These are phyloP conservation scores for Atlantisia rogersi DNA, from an alignment of 2,113 vertebrate species.

Conservation along the genomic window DNA sequence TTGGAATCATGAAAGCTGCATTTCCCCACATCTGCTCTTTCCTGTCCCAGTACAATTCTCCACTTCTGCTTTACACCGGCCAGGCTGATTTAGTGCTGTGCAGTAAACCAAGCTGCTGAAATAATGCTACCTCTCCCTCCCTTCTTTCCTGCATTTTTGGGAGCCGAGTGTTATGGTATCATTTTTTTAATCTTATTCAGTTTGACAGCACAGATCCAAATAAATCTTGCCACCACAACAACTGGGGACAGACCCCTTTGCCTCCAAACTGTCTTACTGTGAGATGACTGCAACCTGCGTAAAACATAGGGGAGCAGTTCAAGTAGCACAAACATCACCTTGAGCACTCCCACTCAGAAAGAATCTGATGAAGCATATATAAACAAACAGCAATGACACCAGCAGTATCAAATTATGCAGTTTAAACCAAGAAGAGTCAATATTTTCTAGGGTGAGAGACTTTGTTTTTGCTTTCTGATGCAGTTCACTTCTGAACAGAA, in stretches of 20 bases:
- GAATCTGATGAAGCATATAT: not conserved
- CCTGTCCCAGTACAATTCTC: not conserved
- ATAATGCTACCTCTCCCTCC: not conserved
- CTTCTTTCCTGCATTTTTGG: not conserved
- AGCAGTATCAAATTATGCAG: not conserved
- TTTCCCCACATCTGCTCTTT: not conserved
- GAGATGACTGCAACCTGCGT: not conserved
- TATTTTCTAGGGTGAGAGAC: not conserved
- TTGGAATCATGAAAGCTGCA: not conserved
- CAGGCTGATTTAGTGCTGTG: not conserved
- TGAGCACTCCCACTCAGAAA: not conserved
- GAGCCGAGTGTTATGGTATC: not conserved
- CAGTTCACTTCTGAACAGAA: not conserved
- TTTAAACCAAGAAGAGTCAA: not conserved
- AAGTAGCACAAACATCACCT: not conserved
- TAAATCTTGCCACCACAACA: not conserved
- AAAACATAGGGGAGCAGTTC: not conserved
- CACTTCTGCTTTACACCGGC: not conserved
- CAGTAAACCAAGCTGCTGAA: not conserved
- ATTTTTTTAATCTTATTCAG: not conserved
- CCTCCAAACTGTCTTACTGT: not conserved
- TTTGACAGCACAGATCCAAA: not conserved
- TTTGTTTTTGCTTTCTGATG: not conserved
- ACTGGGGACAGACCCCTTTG: not conserved
- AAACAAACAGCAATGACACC: not conserved